A percentile compares a stretch with the other conserved stretches of the same genome.
These are phyloP conservation scores for Pantherophis alleghaniensis DNA, from an alignment of 2,797 vertebrate genomes.

Conservation along the genomic window DNA sequence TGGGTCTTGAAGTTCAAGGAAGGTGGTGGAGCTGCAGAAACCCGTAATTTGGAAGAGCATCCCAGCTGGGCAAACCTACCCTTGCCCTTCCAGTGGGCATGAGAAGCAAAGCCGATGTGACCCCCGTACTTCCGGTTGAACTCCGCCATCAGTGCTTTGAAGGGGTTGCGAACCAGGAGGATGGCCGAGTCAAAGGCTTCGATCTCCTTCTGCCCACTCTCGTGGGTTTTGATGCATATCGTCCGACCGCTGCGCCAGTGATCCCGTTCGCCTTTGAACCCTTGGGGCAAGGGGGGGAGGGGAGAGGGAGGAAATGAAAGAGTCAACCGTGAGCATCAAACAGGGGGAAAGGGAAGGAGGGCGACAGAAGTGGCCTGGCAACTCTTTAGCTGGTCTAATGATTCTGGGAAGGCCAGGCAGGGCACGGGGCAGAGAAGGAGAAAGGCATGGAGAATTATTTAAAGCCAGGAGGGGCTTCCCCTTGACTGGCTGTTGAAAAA, in stretches of 20 bases:
- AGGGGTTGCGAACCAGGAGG: constrained; percentile 93
- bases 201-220: constrained; percentile 94
- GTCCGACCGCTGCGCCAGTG: constrained; percentile 94
- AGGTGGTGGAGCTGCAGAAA: neutral
- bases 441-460: neutral
- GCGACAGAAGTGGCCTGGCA: neutral
- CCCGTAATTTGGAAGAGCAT: neutral
- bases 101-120: constrained; percentile 93
- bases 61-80: constrained; percentile 69
- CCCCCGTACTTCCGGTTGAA: constrained; percentile 97
- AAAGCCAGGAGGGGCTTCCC: neutral
- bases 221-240: constrained; percentile 95
- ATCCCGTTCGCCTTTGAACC: constrained; percentile 95
- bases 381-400: neutral
- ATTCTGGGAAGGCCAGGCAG: neutral
- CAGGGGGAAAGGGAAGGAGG: neutral
- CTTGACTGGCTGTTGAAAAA: neutral
- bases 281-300: constrained; percentile 51
- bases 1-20: neutral
- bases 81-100: constrained; percentile 95
- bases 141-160: constrained; percentile 97
- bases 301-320: neutral
- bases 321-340: neutral
- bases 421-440: neutral
- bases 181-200: constrained; percentile 89